Conservation (phyloP, 2,113 vertebrate species). For the Oophaga pumilio region DNA sequence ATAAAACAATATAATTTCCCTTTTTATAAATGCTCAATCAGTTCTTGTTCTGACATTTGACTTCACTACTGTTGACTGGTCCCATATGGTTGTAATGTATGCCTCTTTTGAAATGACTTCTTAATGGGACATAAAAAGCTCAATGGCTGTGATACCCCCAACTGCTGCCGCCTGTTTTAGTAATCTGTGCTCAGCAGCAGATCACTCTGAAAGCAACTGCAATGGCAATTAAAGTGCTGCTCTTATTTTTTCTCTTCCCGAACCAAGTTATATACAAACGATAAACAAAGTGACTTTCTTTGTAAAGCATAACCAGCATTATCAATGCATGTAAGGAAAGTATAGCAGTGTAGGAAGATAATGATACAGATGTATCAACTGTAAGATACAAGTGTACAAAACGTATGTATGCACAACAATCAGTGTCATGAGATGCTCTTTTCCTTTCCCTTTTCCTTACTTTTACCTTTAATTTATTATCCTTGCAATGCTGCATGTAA, state of each 20-base stretch:
- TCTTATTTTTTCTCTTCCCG: background rate
- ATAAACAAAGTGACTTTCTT: background rate
- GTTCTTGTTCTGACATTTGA: slow-evolving; percentile 60
- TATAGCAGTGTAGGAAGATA: background rate
- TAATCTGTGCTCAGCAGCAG: slow-evolving; percentile 57
- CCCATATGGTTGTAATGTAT: slow-evolving; percentile 65
- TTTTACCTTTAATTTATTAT: too few species aligned
- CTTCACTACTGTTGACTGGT: slow-evolving; percentile 55
- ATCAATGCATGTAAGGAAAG: background rate
- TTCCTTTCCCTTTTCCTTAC: too few species aligned
- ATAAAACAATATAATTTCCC: slow-evolving; percentile 1
- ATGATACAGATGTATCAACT: background rate
- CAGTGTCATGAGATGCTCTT: too few species aligned
- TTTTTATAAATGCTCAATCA: slow-evolving; percentile 32
- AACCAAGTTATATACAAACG: slow-evolving; percentile 22
- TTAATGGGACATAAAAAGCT: slow-evolving; percentile 60
- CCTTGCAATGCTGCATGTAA: too few species aligned
- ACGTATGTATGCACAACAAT: background rate
- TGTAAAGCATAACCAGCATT: slow-evolving; percentile 1
- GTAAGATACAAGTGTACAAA: background rate
- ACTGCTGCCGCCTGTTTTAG: slow-evolving; percentile 34
- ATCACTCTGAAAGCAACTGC: slow-evolving; percentile 15
- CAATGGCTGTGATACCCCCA: slow-evolving; percentile 58
- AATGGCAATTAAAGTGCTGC: background rate
- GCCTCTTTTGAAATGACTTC: slow-evolving; percentile 54